Evolutionary conservation across 2,797 vertebrate genomes (phyloP).

Genomic region (Gymnothorax reevesii): DNA sequence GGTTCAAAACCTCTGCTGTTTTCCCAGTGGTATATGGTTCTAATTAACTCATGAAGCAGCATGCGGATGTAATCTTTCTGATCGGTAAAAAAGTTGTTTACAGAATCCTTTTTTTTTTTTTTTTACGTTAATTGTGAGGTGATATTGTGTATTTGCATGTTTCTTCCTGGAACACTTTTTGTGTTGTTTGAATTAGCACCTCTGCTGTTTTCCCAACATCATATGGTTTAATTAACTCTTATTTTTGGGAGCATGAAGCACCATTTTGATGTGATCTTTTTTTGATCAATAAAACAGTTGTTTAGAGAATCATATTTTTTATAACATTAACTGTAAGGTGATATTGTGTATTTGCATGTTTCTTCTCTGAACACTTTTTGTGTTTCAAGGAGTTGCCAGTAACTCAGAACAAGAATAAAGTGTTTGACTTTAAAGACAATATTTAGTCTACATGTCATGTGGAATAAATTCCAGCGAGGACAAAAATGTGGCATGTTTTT

Average conservation of each 20-base stretch:
- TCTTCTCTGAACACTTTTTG: not conserved
- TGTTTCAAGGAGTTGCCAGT: not conserved
- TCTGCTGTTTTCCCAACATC: too few species aligned
- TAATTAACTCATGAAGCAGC: too few species aligned
- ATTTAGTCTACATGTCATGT: not conserved
- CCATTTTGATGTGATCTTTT: too few species aligned
- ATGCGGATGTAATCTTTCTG: too few species aligned
- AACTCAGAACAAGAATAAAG: not conserved
- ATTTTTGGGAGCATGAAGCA: too few species aligned
- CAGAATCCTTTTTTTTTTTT: not conserved
- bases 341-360: not conserved
- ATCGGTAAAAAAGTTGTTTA: not conserved
- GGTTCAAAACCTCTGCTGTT: too few species aligned
- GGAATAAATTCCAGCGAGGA: not conserved
- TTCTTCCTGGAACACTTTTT: not conserved
- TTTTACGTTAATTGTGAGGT: not conserved
- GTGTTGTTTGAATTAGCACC: too few species aligned
- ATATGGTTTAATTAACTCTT: too few species aligned
- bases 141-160: not conserved
- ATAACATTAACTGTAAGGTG: not conserved
- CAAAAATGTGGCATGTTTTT: not conserved
- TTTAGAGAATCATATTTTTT: not conserved
- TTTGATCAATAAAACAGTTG: not conserved
- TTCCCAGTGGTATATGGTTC: too few species aligned
- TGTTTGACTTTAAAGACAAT: not conserved